Base-by-base conservation (phyloP, 2,888 invertebrate genomes). In the Drosophila fungiperda region DNA sequence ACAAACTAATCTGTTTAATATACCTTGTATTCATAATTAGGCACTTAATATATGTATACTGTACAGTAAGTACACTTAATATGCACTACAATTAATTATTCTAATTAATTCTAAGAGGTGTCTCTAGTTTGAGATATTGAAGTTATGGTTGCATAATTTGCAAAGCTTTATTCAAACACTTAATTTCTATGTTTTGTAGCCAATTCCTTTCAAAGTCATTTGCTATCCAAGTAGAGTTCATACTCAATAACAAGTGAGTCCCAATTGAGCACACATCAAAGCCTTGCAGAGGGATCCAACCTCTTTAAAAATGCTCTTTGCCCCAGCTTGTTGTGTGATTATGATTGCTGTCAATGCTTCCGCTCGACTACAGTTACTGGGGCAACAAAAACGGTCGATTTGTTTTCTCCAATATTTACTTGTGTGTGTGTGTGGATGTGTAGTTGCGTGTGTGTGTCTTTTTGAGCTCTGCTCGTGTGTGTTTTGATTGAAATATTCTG, bases 401-500 rank as follows among this genome's bases (percentile, higher is more conserved):
- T 67, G 36, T 29, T 42, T 29, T 20, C 29, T 6, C 36, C 40
- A 55, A 42, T 42, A 50, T 40, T 45, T n/a, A 52, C 50, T 9
- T 20, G 20, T 63, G 7, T 58, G 42, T 29, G 11, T 6, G 6
- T 0, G 32, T n/a, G 11, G 2, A 12, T 42, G 23, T 26, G n/a
- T 45, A 26, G 26, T 26, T 26, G 26, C 2, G 32, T 36, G 9
- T 59, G 29, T 50, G 29, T 29, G 53, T 8, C 38, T 38, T 40
- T 68, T 61, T 62, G 38, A 58, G 61, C 60, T 42, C 38, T 48
- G 45, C 36, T 49, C 40, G 49, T 50, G 29, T 64, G 35, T 64
- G 45, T 32, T 29, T 29, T 60, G 55, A 70, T 80, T 66, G 60
- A 40, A 50, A 33, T 59, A 59, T 55, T 42, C 75, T 63, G 59